Evolutionary conservation across 2,797 vertebrate genomes (phyloP).

Genomic region (Bradypodion ventrale): DNA sequence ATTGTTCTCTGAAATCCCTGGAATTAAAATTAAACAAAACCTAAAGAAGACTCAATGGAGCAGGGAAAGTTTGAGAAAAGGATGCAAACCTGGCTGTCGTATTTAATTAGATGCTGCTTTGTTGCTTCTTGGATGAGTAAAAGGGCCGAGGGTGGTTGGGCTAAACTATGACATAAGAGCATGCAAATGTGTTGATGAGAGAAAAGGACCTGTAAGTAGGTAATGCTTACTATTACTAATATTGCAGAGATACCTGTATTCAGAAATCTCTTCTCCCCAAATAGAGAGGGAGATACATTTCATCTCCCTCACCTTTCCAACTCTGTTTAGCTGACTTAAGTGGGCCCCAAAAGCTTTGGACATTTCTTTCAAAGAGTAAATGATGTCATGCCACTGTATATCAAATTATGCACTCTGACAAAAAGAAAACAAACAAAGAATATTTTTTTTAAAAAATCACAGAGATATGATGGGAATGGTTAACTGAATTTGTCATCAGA

Average conservation of each 20-base stretch:
- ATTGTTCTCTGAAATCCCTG: slow-evolving; percentile 9
- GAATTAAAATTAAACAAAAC: slow-evolving; percentile 2
- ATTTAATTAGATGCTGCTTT: slow-evolving; percentile 21
- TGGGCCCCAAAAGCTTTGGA: too few species aligned
- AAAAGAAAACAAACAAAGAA: background rate
- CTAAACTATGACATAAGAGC: slow-evolving; percentile 1
- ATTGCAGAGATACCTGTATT: background rate
- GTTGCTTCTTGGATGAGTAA: slow-evolving; percentile 1
- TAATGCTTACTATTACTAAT: slow-evolving; percentile 16
- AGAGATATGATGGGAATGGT: too few species aligned
- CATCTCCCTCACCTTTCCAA: too few species aligned
- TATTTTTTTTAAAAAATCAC: too few species aligned
- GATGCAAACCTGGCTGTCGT: slow-evolving; percentile 31
- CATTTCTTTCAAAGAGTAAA: too few species aligned
- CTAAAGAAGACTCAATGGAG: slow-evolving; percentile 7
- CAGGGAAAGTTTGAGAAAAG: slow-evolving; percentile 23
- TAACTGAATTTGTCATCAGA: background rate
- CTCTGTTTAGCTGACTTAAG: too few species aligned
- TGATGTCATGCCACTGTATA: too few species aligned
- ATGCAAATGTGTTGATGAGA: slow-evolving; percentile 2
- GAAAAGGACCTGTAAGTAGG: background rate
- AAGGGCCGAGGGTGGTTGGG: slow-evolving; percentile 8
- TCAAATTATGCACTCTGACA: too few species aligned
- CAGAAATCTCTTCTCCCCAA: background rate
- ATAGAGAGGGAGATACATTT: too few species aligned